Conservation (phyloP, 1,140 invertebrate species). For the Trichoplusia ni region DNA sequence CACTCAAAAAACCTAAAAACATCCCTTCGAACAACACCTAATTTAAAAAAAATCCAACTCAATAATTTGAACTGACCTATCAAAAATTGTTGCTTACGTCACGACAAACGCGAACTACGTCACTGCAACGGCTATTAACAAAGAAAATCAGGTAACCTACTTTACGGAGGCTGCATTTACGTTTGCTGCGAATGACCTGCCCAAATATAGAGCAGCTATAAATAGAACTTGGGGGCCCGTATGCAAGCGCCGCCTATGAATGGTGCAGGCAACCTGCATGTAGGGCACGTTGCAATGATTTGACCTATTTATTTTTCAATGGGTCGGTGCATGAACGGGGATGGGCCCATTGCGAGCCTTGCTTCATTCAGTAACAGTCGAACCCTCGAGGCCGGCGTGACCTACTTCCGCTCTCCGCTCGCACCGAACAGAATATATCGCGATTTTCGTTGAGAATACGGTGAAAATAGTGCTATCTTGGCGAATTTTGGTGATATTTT, state of each 20-base stretch:
- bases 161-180: conserved; percentile 74
- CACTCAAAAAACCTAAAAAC: too few species aligned
- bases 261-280: conserved; percentile 69
- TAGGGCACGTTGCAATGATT: conserved; percentile 76
- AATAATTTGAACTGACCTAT: conserved; percentile 4
- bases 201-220: conserved; percentile 78
- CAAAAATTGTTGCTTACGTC: conserved; percentile 60
- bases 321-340: conserved; percentile 73
- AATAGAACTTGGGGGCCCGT: conserved; percentile 64
- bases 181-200: conserved; percentile 74
- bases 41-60: not conserved
- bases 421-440: conserved; percentile 35
- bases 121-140: conserved; percentile 66
- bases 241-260: conserved; percentile 58
- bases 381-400: conserved; percentile 67
- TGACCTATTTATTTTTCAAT: conserved; percentile 81
- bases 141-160: conserved; percentile 80
- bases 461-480: not conserved
- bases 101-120: conserved; percentile 61
- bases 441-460: conserved; percentile 9
- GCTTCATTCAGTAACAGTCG: conserved; percentile 76
- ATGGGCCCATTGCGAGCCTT: conserved; percentile 63
- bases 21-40: not conserved
- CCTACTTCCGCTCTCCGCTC: conserved; percentile 55
- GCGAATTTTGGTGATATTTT: conserved; percentile 1